Evolutionary conservation across 2,113 vertebrate genomes (phyloP).

Genomic region (Toxotes chatareus): DNA sequence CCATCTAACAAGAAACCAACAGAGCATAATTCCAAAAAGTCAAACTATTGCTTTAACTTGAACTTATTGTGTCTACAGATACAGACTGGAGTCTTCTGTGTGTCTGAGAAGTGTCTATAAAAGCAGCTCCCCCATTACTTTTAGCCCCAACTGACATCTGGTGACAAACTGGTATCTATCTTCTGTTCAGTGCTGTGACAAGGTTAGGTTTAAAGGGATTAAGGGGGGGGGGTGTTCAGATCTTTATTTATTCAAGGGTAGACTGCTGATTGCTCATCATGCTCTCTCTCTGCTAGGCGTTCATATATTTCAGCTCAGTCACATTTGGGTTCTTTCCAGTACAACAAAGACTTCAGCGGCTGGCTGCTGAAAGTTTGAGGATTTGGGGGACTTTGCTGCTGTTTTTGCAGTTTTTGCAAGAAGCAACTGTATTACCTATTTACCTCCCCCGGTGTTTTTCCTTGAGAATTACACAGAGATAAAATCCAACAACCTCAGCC

Average conservation of each 20-base stretch:
- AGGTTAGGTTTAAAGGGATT: slow-evolving; percentile 36
- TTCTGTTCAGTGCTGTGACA: background rate
- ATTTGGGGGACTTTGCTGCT: slow-evolving; percentile 41
- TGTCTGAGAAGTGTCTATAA: background rate
- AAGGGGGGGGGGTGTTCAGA: background rate
- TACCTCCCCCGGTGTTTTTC: background rate
- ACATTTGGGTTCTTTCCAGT: slow-evolving; percentile 60
- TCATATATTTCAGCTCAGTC: slow-evolving; percentile 48
- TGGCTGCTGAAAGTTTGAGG: slow-evolving; percentile 23
- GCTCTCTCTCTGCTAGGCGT: background rate
- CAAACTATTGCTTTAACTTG: background rate
- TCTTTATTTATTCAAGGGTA: slow-evolving; percentile 39
- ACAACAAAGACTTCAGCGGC: slow-evolving; percentile 35
- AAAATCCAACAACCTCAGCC: slow-evolving; percentile 1
- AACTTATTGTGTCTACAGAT: background rate
- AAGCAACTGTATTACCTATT: slow-evolving; percentile 46
- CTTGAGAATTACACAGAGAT: slow-evolving; percentile 11
- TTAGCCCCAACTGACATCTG: background rate
- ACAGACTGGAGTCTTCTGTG: background rate
- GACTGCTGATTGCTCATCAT: slow-evolving; percentile 36
- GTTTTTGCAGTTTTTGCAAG: slow-evolving; percentile 39
- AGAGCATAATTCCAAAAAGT: background rate
- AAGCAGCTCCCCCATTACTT: background rate
- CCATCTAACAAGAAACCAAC: background rate
- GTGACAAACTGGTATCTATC: slow-evolving; percentile 17